Conservation (phyloP, 2,888 invertebrate genomes). For the Trissolcus japonicus region DNA sequence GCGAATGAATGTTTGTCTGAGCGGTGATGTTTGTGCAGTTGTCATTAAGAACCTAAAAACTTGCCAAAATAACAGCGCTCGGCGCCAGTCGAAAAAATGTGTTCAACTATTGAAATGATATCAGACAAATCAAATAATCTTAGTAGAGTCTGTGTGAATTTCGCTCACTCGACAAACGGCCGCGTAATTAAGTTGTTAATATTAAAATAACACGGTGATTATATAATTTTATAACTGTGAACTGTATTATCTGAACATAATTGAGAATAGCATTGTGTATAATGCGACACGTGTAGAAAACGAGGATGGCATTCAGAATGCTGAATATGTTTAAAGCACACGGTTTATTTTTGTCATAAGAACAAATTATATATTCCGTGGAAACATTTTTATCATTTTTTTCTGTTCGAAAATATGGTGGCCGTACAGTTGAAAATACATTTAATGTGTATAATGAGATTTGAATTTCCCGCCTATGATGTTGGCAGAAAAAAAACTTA, state of each 20-base stretch:
- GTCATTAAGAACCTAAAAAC: constrained; percentile 17
- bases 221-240: constrained; percentile 50
- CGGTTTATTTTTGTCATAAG: constrained; percentile 36
- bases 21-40: constrained; percentile 38
- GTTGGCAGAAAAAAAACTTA: too few relatives aligned
- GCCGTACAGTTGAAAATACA: neutral
- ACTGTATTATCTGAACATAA: constrained; percentile 44
- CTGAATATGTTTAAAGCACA: constrained; percentile 35
- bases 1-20: neutral
- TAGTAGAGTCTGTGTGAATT: constrained; percentile 41
- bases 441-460: neutral
- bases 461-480: neutral
- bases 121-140: constrained; percentile 34
- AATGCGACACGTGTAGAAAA: constrained; percentile 52
- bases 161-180: constrained; percentile 34
- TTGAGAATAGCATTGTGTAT: constrained; percentile 46
- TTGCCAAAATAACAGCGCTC: constrained; percentile 21
- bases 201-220: constrained; percentile 52
- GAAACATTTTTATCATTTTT: too few relatives aligned
- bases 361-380: constrained; percentile 15
- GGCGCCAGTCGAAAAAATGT: neutral
- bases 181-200: constrained; percentile 52
- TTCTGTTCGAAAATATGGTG: too few relatives aligned
- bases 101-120: neutral
- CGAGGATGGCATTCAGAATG: constrained; percentile 43